phyloP scores from a whole-genome alignment of 2,113 vertebrate species.

The Cynocephalus volans region DNA sequence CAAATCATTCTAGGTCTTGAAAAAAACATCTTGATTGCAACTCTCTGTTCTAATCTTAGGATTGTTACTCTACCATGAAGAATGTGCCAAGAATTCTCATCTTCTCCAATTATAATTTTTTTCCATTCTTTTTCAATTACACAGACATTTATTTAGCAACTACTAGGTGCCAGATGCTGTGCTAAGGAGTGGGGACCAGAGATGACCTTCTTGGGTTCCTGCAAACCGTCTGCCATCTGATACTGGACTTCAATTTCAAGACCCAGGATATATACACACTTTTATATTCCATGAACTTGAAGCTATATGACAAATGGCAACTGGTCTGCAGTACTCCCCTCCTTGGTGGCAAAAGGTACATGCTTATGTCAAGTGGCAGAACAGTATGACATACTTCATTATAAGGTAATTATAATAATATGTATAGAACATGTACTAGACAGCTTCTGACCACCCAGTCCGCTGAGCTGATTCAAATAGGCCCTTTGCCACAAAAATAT shows the following conservation, averaged over 20 bases:
- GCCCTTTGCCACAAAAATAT: background rate
- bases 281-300: background rate
- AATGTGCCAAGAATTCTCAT: background rate
- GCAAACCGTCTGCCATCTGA: background rate
- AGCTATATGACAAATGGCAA: background rate
- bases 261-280: background rate
- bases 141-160: constrained; percentile 33
- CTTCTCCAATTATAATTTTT: background rate
- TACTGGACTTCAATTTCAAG: background rate
- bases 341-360: background rate
- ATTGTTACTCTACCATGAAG: constrained; percentile 1
- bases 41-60: background rate
- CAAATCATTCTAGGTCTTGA: constrained; percentile 21
- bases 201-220: background rate
- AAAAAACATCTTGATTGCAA: constrained; percentile 14
- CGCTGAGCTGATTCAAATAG: background rate
- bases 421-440: background rate
- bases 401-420: constrained; percentile 45
- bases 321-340: background rate
- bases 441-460: background rate
- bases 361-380: background rate
- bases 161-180: background rate
- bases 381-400: background rate
- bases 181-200: background rate
- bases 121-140: background rate